Conservation (phyloP, 1,140 invertebrate genomes). For the Drosophila melanica region DNA sequence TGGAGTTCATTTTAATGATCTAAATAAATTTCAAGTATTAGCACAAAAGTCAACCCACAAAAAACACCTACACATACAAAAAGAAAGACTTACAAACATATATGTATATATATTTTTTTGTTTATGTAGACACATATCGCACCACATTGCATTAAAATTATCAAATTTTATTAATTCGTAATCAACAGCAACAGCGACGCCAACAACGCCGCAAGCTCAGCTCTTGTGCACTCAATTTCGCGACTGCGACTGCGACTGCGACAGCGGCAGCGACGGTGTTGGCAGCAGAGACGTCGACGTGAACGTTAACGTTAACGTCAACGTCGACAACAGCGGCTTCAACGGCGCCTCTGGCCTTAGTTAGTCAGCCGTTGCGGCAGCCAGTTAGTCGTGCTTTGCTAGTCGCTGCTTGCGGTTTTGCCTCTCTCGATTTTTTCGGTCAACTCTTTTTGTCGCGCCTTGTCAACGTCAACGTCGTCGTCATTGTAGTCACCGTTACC, state of each 20-base stretch:
- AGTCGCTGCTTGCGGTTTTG: conserved; percentile 68
- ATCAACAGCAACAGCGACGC: conserved; percentile 26
- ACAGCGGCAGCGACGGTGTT: conserved; percentile 10
- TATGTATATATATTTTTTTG: neutral
- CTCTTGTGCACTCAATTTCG: conserved; percentile 18
- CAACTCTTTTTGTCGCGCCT: conserved; percentile 20
- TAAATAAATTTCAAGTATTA: conserved; percentile 33
- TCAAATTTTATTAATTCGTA: conserved; percentile 64
- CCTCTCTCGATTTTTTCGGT: conserved; percentile 41
- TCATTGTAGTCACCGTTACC: neutral
- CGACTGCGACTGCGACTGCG: conserved; percentile 16
- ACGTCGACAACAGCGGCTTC: conserved; percentile 15
- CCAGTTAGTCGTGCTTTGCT: conserved; percentile 78
- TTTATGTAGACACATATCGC: conserved; percentile 13
- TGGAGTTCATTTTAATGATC: conserved; percentile 33
- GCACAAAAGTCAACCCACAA: conserved; percentile 18
- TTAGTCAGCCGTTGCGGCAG: conserved; percentile 65
- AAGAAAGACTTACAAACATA: conserved; percentile 11
- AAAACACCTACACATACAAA: conserved; percentile 13
- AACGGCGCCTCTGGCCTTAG: conserved; percentile 55
- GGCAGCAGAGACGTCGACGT: conserved; percentile 9
- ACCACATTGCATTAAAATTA: conserved; percentile 58
- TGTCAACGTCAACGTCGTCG: conserved; percentile 16
- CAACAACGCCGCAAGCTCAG: conserved; percentile 14
- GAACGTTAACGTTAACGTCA: neutral